Evolutionary conservation across 2,797 vertebrate genomes (phyloP), one percentile per base, ranked within the genome.

Genomic region (Delichon dasypus): DNA sequence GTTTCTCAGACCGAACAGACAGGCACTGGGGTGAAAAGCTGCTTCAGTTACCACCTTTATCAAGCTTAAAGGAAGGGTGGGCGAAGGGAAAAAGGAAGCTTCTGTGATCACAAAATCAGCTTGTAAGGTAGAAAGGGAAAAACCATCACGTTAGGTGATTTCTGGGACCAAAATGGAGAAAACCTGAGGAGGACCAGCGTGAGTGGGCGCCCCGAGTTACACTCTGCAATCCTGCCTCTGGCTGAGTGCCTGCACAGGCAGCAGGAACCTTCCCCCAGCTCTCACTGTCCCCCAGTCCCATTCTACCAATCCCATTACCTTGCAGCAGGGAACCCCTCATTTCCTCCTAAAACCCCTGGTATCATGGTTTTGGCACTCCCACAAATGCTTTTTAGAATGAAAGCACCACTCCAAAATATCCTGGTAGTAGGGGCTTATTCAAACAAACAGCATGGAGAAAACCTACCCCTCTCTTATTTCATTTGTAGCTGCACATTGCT

Each of bases 361-460:
- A 62, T 85, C 73, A 57, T 27, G 32, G 40, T 70, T 89, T 47
- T 68, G 72, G 67, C 77, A 42, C 38, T 72, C 12, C 85, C 50
- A 73, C 1, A 3, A 73, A 21, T 3, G 32, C 20, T 26, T 85
- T 91, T 66, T 76, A 48, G 47, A 45, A 51, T 51, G 66, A 77
- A 92, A 93, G 10, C 25, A 32, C 29, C 60, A 26, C 34, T 65
- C 62, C 34, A 8, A 30, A 51, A 16, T 40, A n/a, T 74, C 70
- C 71, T 53, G 89, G 20, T 66, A 44, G 44, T 16, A 78, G n/a
- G 26, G 29, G 48, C 22, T 90, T 79, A 82, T 90, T 94, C 74
- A 86, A 89, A 83, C 44, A 88, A 87, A 54, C 79, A 89, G 68
- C 73, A 48, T 40, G 79, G 55, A 78, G 32, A 84, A 92, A 92